Percentiles rank a stretch among this genome's conserved stretches.
Conservation (phyloP, 1,140 invertebrate species). For the Homarus americanus region DNA sequence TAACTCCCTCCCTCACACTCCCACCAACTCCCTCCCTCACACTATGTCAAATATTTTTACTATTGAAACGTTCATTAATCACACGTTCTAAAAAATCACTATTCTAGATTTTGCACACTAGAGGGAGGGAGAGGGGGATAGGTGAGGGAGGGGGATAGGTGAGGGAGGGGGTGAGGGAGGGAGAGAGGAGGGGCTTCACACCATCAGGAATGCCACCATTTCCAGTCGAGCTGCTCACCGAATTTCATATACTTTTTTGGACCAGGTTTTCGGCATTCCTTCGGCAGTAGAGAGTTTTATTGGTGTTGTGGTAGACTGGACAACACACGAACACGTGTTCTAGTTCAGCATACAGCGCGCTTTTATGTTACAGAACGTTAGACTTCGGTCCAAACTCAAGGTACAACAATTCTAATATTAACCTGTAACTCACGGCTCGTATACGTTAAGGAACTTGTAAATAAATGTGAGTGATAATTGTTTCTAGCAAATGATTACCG, state of each 20-base stretch:
- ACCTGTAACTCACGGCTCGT: too few species aligned
- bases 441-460: too few species aligned
- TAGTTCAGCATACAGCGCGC: not conserved
- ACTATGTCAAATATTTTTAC: too few species aligned
- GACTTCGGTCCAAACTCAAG: too few species aligned
- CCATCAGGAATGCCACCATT: constrained; percentile 29
- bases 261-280: constrained; percentile 21
- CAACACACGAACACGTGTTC: not conserved
- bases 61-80: not conserved
- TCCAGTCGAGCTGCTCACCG: not conserved
- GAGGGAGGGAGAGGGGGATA: too few species aligned
- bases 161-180: too few species aligned
- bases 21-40: too few species aligned
- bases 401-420: not conserved
- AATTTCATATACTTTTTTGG: constrained; percentile 31
- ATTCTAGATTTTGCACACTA: not conserved
- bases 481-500: too few species aligned
- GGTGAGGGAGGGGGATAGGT: too few species aligned
- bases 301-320: not conserved
- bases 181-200: too few species aligned
- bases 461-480: too few species aligned
- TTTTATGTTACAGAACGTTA: not conserved
- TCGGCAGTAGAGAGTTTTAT: not conserved
- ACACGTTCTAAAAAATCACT: not conserved
- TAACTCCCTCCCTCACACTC: too few species aligned